Evolutionary conservation across 1,140 invertebrate species (phyloP).

Genomic region (Bombus sibiricus): DNA sequence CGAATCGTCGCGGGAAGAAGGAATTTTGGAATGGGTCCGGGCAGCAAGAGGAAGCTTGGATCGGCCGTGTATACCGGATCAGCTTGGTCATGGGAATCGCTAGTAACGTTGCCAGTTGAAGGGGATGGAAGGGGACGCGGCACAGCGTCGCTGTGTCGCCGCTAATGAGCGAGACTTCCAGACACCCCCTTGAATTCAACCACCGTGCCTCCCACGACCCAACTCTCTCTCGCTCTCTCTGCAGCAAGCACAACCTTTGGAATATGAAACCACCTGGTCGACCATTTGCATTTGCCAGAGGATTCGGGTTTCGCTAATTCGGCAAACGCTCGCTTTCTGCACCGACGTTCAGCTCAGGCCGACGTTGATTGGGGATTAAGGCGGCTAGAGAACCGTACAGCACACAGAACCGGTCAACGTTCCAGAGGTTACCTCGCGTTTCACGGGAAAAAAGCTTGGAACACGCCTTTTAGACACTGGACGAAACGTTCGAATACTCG

Average conservation of each 20-base stretch:
- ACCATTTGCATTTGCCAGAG: conserved; percentile 39
- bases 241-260: conserved; percentile 37
- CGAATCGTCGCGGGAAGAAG: not conserved
- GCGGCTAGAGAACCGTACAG: not conserved
- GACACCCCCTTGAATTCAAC: conserved; percentile 29
- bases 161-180: conserved; percentile 60
- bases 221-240: not conserved
- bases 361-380: conserved; percentile 37
- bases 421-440: not conserved
- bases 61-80: not conserved
- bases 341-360: not conserved
- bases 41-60: not conserved
- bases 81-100: conserved; percentile 13
- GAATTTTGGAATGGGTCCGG: not conserved
- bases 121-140: conserved; percentile 6
- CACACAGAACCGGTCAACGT: conserved; percentile 1
- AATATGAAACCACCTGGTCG: conserved; percentile 61
- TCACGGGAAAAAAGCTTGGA: not conserved
- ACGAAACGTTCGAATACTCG: not conserved
- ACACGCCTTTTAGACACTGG: not conserved
- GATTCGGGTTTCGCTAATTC: conserved; percentile 54
- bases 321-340: conserved; percentile 26
- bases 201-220: conserved; percentile 23
- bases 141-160: conserved; percentile 30
- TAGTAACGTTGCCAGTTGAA: not conserved